phyloP scores from a whole-genome alignment of 2,888 invertebrate species.

The Cylindroiulus punctatus region DNA sequence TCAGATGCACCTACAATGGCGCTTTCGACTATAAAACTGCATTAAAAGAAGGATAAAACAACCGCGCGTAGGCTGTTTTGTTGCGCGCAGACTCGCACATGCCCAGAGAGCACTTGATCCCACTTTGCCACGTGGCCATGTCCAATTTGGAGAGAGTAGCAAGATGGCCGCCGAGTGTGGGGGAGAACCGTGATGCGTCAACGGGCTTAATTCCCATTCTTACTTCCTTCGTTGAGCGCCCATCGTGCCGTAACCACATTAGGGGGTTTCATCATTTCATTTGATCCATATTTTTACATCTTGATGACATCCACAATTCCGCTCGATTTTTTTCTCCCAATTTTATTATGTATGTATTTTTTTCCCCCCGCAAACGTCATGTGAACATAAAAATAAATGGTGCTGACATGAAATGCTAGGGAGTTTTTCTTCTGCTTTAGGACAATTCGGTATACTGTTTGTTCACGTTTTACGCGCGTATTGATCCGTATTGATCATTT shows the following conservation, averaged over 20 bases:
- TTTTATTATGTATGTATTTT: constrained; percentile 4
- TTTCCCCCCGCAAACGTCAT: constrained; percentile 7
- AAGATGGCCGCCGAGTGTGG: neutral
- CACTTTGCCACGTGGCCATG: neutral
- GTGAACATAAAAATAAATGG: constrained; percentile 40
- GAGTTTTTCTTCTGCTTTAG: constrained; percentile 44
- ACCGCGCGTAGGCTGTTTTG: neutral
- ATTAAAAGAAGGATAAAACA: constrained; percentile 33
- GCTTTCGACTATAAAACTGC: constrained; percentile 43
- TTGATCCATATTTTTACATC: constrained; percentile 36
- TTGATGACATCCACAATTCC: constrained; percentile 24
- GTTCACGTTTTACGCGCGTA: constrained; percentile 30
- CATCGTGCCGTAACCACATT: constrained; percentile 9
- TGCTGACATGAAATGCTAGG: constrained; percentile 43
- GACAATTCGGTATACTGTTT: constrained; percentile 40
- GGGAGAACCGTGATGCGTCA: neutral
- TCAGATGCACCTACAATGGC: constrained; percentile 30
- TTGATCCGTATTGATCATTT: constrained; percentile 45
- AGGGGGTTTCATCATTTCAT: constrained; percentile 31
- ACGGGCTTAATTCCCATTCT: neutral
- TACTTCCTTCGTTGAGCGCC: neutral
- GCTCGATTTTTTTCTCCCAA: neutral
- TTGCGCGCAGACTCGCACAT: neutral
- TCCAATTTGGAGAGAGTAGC: neutral
- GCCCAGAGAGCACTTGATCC: neutral